Base-by-base conservation (phyloP, 2,113 vertebrate species). In the Sakesphorus luctuosus region DNA sequence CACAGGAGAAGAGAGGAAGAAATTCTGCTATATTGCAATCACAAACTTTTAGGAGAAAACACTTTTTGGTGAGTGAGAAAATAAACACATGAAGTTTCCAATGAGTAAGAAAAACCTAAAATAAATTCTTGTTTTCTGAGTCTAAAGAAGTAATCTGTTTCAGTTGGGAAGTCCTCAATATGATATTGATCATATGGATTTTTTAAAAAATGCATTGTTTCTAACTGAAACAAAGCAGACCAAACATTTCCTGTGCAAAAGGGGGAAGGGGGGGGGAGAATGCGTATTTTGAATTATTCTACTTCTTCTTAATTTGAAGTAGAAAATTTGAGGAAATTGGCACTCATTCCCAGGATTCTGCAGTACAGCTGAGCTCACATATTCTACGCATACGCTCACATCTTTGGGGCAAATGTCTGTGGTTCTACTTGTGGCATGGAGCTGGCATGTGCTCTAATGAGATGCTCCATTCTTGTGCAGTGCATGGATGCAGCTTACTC, bases 11-110 rank as follows among this genome's bases (percentile, higher is more conserved):
- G 67, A 78, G 44, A 66, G 89, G 84, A 94, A 61, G 73, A 94
- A 89, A 82, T 61, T 87, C 84, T 84, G 16, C 43, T 59, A 6
- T 86, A 83, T 87, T 0, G 19, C 77, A 95, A 92, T 44, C 0
- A 0, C 31, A 72, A 61, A 81, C 75, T 29, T 79, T 93, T 63
- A 77, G 44, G 66, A 96, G 52, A 89, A 81, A 78, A 90, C 31
- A 24, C 18, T 33, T 43, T 71, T 75, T 81, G 80, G 56, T 96
- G 87, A 87, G 73, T 87, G 81, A 92, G 87, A 92, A 91, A 89
- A 72, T 19, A 90, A 85, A 73, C 33, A 78, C 33, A 25, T 69
- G 23, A 93, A 91, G 49, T 94, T 96, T 91, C 81, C 89, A 82
- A 33, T 75, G 74, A 94, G 35, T 89, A 91, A 89, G 43, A 68